Conservation (phyloP, 1,140 invertebrate genomes). For the Aphaenogaster floridana region DNA sequence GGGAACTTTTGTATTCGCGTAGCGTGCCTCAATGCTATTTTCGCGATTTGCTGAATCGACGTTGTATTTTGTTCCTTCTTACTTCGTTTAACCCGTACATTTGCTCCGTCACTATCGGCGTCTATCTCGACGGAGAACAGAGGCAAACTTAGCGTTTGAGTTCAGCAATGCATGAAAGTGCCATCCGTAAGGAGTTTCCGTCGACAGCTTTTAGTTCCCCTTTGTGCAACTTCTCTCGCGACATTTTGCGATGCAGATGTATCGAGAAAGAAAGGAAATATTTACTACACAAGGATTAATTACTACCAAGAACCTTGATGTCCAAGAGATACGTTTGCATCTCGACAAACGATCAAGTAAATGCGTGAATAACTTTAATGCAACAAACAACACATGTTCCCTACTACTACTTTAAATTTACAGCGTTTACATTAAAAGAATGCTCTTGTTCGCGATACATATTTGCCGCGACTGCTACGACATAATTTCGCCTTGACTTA, state of each 20-base stretch:
- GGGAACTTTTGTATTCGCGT: conserved; percentile 67
- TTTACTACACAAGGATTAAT: background rate
- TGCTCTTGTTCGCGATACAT: background rate
- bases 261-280: background rate
- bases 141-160: conserved; percentile 60
- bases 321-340: background rate
- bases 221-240: conserved; percentile 27
- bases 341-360: background rate
- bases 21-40: conserved; percentile 67
- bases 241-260: background rate
- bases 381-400: background rate
- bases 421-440: background rate
- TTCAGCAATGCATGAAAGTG: conserved; percentile 63
- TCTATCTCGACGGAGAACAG: conserved; percentile 40
- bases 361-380: background rate
- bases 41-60: conserved; percentile 63
- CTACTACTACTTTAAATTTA: conserved; percentile 2
- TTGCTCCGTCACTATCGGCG: conserved; percentile 50
- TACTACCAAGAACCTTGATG: background rate
- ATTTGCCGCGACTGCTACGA: conserved; percentile 2
- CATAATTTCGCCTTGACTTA: conserved; percentile 50
- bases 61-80: conserved; percentile 56
- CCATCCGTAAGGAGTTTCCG: conserved; percentile 47
- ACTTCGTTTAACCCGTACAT: conserved; percentile 60
- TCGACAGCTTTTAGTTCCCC: conserved; percentile 45